phyloP scores from a whole-genome alignment of 2,797 vertebrate species.

The Clamator glandarius region DNA sequence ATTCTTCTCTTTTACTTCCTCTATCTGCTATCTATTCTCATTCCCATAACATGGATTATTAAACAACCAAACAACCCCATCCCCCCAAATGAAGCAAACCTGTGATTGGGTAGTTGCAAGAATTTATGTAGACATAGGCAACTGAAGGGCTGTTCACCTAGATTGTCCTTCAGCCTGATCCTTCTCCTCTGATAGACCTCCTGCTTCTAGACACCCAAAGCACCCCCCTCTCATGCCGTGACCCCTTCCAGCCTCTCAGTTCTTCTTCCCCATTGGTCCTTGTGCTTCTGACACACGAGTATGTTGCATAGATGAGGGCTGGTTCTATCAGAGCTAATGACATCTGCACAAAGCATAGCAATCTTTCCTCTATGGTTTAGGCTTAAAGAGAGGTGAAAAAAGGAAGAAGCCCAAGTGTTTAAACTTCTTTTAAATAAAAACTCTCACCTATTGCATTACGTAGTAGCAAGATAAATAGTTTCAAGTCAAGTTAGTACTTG shows the following conservation, averaged over 20 bases:
- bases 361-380: not conserved
- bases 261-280: not conserved
- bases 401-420: not conserved
- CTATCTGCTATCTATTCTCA: not conserved
- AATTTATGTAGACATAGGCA: rapidly evolving
- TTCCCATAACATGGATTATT: not conserved
- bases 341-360: not conserved
- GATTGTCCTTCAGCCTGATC: not conserved
- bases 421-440: not conserved
- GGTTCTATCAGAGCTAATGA: not conserved
- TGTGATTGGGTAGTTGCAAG: not conserved
- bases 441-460: not conserved
- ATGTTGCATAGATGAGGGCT: not conserved
- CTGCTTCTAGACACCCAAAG: not conserved
- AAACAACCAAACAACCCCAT: not conserved
- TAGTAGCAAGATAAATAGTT: not conserved
- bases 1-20: not conserved
- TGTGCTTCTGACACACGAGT: not conserved
- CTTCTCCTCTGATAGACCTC: not conserved
- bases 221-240: not conserved
- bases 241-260: not conserved
- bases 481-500: not conserved
- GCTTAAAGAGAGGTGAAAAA: not conserved
- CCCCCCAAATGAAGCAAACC: not conserved
- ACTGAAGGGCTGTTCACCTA: not conserved